Conservation (phyloP, 2,113 vertebrate species). For the Zosterops pallidus region DNA sequence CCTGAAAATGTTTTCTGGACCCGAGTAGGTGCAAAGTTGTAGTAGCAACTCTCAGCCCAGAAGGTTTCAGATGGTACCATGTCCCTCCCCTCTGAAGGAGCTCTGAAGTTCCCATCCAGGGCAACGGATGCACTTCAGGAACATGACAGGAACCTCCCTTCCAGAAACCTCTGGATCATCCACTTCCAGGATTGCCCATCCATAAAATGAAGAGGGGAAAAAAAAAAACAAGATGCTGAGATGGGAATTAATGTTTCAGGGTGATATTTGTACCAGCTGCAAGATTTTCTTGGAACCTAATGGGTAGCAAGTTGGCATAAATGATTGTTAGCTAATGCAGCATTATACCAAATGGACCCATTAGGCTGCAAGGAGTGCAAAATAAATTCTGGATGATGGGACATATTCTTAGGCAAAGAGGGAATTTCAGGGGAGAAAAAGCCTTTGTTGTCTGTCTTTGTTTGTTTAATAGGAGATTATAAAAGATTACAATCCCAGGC, state of each 20-base stretch:
- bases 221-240: neutral
- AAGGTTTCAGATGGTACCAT: neutral
- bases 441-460: neutral
- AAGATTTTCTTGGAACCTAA: conserved; percentile 24
- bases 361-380: conserved; percentile 24
- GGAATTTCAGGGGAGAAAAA: neutral
- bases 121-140: neutral
- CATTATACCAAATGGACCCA: conserved; percentile 14
- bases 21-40: neutral
- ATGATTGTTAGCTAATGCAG: neutral
- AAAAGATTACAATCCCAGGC: neutral
- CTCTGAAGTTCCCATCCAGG: neutral
- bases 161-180: neutral
- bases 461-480: conserved; percentile 4
- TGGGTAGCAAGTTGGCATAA: conserved; percentile 23
- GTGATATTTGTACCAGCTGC: neutral
- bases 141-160: neutral
- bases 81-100: neutral
- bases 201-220: neutral
- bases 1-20: neutral
- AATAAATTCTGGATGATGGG: conserved; percentile 49
- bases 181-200: neutral
- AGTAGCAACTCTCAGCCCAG: neutral
- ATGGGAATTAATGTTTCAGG: neutral
- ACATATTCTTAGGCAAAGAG: neutral